Evolutionary conservation across 1,140 invertebrate species (phyloP).

Genomic region (Cyclina sinensis): DNA sequence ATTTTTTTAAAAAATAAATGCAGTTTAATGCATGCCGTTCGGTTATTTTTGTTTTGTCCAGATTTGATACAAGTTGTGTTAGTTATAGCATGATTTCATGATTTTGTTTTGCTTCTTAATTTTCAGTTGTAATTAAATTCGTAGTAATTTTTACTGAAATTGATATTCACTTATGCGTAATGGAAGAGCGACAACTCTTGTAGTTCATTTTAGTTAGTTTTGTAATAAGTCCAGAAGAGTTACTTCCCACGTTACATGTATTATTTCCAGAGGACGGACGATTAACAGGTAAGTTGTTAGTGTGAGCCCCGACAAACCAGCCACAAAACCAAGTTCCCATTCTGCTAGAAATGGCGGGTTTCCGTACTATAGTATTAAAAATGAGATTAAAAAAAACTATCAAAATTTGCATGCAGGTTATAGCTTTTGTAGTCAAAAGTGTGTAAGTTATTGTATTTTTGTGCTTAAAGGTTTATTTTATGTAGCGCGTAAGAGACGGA

Average conservation of each 20-base stretch:
- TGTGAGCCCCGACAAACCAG: slow-evolving; percentile 37
- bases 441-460: background rate
- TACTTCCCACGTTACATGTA: slow-evolving; percentile 37
- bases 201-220: background rate
- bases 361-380: background rate
- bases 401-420: slow-evolving; percentile 6
- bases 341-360: background rate
- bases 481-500: too few species aligned
- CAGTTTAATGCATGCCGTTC: background rate
- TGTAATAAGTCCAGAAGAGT: slow-evolving; percentile 18
- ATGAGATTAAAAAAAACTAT: background rate
- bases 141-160: background rate
- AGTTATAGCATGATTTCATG: slow-evolving; percentile 8
- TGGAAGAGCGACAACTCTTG: slow-evolving; percentile 11
- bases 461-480: background rate
- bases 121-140: slow-evolving; percentile 20
- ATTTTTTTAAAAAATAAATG: background rate
- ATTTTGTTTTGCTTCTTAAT: background rate
- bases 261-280: slow-evolving; percentile 57
- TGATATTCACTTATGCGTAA: background rate
- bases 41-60: background rate
- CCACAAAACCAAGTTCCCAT: slow-evolving; percentile 23
- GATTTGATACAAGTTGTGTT: background rate
- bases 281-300: slow-evolving; percentile 55
- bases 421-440: background rate